These are phyloP conservation scores for Zosterops pallidus DNA, from an alignment of 2,113 vertebrate species.

Conservation along the genomic window DNA sequence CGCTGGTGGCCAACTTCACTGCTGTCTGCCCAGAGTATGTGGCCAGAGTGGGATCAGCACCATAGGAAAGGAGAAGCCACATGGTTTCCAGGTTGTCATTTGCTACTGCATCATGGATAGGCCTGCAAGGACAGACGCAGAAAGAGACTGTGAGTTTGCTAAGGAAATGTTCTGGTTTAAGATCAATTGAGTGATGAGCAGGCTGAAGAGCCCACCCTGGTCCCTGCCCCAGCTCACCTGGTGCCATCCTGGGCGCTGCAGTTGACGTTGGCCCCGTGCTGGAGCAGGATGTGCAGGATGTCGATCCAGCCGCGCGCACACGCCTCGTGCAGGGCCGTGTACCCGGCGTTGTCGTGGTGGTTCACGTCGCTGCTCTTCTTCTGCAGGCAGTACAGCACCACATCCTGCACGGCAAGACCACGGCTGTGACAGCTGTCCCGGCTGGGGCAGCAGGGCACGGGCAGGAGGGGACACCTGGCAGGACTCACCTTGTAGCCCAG, in stretches of 20 bases:
- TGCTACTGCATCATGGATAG: slow-evolving; percentile 94
- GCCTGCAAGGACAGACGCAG: slow-evolving; percentile 70
- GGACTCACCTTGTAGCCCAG: slow-evolving; percentile 90
- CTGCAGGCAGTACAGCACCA: slow-evolving; percentile 95
- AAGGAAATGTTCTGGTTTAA: neutral
- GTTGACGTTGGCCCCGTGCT: slow-evolving; percentile 96
- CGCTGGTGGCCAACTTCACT: slow-evolving; percentile 91
- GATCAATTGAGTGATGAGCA: neutral
- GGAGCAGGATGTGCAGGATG: slow-evolving; percentile 91
- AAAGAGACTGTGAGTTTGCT: accelerated
- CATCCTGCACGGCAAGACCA: slow-evolving; percentile 77
- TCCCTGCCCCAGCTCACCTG: slow-evolving; percentile 71
- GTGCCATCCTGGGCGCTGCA: slow-evolving; percentile 97
- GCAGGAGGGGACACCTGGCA: too few relatives aligned
- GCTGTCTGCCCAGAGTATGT: slow-evolving; percentile 97
- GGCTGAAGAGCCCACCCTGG: accelerated
- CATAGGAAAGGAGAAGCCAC: slow-evolving; percentile 94
- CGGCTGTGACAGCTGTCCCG: accelerated
- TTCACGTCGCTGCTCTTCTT: slow-evolving; percentile 95
- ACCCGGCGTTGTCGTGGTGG: slow-evolving; percentile 93
- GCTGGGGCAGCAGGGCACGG: accelerated
- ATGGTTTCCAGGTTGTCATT: slow-evolving; percentile 96
- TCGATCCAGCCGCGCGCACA: slow-evolving; percentile 92
- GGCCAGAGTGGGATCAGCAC: slow-evolving; percentile 94
- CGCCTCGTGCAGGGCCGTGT: slow-evolving; percentile 95